Evolutionary conservation across 2,797 vertebrate genomes (phyloP).

Genomic region (Galago senegalensis): DNA sequence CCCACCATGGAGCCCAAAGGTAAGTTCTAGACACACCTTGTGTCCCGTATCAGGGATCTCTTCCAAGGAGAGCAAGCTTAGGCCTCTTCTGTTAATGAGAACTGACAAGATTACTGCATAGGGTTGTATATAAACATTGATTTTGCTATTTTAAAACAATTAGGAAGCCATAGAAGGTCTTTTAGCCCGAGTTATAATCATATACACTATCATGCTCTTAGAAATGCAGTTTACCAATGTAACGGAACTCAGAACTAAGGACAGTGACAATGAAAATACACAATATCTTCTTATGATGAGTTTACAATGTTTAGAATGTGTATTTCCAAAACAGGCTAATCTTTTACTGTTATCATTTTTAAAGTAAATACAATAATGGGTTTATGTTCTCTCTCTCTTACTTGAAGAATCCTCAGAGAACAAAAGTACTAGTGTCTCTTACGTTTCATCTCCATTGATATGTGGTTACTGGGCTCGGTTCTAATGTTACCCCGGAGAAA

Average conservation of each 20-base stretch:
- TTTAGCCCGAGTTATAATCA: slow-evolving; percentile 57
- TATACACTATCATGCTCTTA: not conserved
- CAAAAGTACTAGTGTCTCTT: not conserved
- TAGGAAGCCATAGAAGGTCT: slow-evolving; percentile 57
- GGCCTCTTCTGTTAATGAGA: not conserved
- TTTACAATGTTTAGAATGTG: slow-evolving; percentile 10
- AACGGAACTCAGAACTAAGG: slow-evolving; percentile 53
- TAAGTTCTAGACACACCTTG: not conserved
- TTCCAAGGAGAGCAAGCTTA: slow-evolving; percentile 23
- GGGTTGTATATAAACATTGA: slow-evolving; percentile 28
- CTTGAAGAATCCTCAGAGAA: slow-evolving; percentile 3
- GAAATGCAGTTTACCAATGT: slow-evolving; percentile 39
- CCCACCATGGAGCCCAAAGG: not conserved
- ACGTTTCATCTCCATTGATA: slow-evolving; percentile 26
- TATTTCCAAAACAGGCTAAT: slow-evolving; percentile 60
- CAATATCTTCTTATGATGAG: not conserved
- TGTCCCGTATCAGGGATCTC: not conserved
- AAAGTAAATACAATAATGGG: slow-evolving; percentile 15
- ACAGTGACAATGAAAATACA: slow-evolving; percentile 64
- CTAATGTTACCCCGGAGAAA: slow-evolving; percentile 9
- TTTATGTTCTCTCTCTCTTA: slow-evolving; percentile 4
- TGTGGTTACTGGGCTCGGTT: not conserved
- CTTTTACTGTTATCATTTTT: not conserved
- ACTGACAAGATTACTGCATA: slow-evolving; percentile 50
- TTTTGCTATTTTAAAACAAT: slow-evolving; percentile 63